A percentile compares a stretch with the other conserved stretches of the same genome.
phyloP scores from a whole-genome alignment of 2,797 vertebrate genomes.

The Urosaurus nigricauda region DNA sequence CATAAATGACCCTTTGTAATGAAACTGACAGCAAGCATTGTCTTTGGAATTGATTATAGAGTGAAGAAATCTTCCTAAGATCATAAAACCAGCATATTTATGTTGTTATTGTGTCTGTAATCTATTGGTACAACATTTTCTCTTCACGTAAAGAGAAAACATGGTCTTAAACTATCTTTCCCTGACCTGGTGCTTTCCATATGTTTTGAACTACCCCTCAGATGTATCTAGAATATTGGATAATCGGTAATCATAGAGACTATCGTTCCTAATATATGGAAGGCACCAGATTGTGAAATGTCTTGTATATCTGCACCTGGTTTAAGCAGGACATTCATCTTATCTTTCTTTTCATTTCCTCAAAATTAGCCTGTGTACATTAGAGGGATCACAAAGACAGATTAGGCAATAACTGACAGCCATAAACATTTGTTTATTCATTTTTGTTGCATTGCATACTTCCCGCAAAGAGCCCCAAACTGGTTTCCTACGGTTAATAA shows the following conservation, averaged over 20 bases:
- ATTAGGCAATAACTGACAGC: not conserved
- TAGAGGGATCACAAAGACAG: not conserved
- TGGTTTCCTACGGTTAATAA: not conserved
- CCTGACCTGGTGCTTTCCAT: not conserved
- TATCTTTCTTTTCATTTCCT: not conserved
- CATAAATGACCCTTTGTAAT: not conserved
- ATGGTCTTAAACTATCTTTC: not conserved
- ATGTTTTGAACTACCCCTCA: not conserved
- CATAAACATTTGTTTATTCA: slow-evolving; percentile 4
- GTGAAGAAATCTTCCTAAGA: not conserved
- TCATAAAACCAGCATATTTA: not conserved
- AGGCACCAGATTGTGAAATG: not conserved
- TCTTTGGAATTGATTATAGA: not conserved
- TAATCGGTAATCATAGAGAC: not conserved
- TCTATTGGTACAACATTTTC: not conserved
- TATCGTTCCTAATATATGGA: not conserved
- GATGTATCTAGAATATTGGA: not conserved
- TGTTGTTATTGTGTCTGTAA: not conserved
- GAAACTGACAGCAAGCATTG: not conserved
- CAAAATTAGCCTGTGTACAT: slow-evolving; percentile 9
- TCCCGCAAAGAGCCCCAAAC: not conserved
- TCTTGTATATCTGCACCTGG: not conserved
- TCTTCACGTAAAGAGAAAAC: not conserved
- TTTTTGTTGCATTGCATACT: not conserved
- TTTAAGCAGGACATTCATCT: not conserved